Conservation (phyloP, 2,888 invertebrate genomes). For the Strigamia crassipes region DNA sequence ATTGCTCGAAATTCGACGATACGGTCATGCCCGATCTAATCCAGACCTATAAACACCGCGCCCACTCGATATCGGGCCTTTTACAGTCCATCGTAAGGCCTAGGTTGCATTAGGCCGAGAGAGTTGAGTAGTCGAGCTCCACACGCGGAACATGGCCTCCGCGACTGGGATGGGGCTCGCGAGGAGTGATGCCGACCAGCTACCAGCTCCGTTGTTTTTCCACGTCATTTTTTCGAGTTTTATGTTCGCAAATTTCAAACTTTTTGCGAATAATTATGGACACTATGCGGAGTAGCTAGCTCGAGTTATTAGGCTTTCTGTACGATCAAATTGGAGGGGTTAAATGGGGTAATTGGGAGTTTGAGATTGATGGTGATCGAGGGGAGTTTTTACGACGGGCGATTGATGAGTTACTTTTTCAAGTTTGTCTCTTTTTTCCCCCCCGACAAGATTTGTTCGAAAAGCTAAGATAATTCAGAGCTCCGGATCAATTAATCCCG, state of each 20-base stretch:
- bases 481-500: background rate
- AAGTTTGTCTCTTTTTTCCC: background rate
- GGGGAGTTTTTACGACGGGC: conserved; percentile 26
- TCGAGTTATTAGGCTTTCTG: background rate
- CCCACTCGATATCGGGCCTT: background rate
- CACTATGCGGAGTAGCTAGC: background rate
- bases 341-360: conserved; percentile 15
- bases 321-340: conserved; percentile 1
- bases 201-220: background rate
- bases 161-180: background rate
- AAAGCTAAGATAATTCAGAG: background rate
- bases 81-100: background rate
- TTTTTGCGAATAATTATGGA: background rate
- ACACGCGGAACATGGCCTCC: conserved; percentile 9
- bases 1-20: background rate
- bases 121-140: background rate
- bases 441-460: background rate
- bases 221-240: background rate
- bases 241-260: background rate
- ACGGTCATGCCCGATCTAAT: background rate
- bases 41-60: background rate
- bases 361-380: conserved; percentile 30
- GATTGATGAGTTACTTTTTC: conserved; percentile 10
- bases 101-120: background rate
- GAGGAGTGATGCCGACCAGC: background rate